A percentile compares a stretch with the other conserved stretches of the same genome.
Conservation (phyloP, 2,797 vertebrate genomes). For the Peromyscus eremicus region DNA sequence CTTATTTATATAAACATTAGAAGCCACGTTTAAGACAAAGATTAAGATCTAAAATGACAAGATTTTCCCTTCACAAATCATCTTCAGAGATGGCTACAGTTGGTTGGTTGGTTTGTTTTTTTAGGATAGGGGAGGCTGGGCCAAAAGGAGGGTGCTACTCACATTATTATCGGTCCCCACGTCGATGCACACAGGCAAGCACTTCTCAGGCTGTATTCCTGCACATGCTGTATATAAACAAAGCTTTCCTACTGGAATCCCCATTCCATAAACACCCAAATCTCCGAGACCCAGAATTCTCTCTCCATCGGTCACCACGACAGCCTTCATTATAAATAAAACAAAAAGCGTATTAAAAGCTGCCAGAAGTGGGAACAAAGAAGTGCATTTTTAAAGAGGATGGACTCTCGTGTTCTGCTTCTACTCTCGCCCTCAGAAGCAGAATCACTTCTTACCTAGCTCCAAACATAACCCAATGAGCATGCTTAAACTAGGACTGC, state of each 20-base stretch:
- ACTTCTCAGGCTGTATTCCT: conserved; percentile 95
- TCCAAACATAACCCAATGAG: conserved; percentile 53
- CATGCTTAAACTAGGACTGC: conserved; percentile 53
- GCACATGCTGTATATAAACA: conserved; percentile 98
- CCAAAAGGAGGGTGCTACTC: conserved; percentile 51
- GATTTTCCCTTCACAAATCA: conserved; percentile 22
- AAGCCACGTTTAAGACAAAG: conserved; percentile 51
- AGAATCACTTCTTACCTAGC: conserved; percentile 51
- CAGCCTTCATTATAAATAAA: conserved; percentile 90
- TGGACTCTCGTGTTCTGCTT: conserved; percentile 21
- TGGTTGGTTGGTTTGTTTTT: neutral
- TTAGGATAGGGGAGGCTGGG: neutral
- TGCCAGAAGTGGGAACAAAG: conserved; percentile 16
- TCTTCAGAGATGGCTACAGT: neutral
- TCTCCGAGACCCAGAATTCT: conserved; percentile 98
- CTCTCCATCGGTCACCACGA: conserved; percentile 98
- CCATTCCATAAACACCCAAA: conserved; percentile 98
- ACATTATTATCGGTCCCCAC: conserved; percentile 97
- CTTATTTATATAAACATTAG: conserved; percentile 19
- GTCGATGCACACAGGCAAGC: conserved; percentile 97
- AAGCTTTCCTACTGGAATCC: conserved; percentile 97
- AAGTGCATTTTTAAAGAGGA: conserved; percentile 58
- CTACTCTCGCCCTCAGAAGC: conserved; percentile 50
- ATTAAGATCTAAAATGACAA: neutral
- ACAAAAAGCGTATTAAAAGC: conserved; percentile 35